These are phyloP conservation scores for Diachasma alloeum DNA, from an alignment of 1,140 invertebrate species.

Conservation along the genomic window DNA sequence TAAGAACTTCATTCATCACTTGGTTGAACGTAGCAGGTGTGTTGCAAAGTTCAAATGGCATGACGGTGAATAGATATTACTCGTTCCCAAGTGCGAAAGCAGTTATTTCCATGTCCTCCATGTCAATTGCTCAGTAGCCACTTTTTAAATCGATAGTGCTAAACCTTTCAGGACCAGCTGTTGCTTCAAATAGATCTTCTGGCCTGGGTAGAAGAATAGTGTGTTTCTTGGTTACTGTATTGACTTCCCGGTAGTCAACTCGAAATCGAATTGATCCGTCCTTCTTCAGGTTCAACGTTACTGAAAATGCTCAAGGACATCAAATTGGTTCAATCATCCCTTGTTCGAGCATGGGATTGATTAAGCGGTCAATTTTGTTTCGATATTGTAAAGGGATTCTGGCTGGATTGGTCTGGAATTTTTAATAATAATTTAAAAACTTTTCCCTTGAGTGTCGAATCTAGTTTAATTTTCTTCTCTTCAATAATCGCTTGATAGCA, in stretches of 20 bases:
- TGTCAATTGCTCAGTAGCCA: not conserved
- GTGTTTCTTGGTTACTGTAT: slow-evolving; percentile 51
- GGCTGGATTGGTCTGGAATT: slow-evolving; percentile 15
- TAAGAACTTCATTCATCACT: not conserved
- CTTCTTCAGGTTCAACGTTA: slow-evolving; percentile 57
- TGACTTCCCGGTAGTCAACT: slow-evolving; percentile 59
- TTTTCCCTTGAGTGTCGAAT: not conserved
- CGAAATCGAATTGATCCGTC: slow-evolving; percentile 61
- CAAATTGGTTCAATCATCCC: slow-evolving; percentile 21
- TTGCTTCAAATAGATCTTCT: slow-evolving; percentile 34
- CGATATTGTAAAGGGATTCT: slow-evolving; percentile 2
- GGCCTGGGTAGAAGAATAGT: slow-evolving; percentile 40
- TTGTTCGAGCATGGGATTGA: too few relatives aligned
- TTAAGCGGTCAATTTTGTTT: too few relatives aligned
- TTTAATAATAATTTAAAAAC: too few relatives aligned
- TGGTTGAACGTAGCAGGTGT: not conserved
- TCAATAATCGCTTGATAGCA: too few relatives aligned
- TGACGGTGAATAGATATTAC: too few relatives aligned
- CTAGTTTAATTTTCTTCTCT: too few relatives aligned
- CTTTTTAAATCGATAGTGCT: too few relatives aligned
- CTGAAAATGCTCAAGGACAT: slow-evolving; percentile 28
- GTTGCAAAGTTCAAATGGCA: too few relatives aligned
- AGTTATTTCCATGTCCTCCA: slow-evolving; percentile 52
- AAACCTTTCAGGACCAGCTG: slow-evolving; percentile 36
- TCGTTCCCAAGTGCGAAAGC: slow-evolving; percentile 53